These are phyloP conservation scores for Panthera tigris DNA, from an alignment of 2,113 vertebrate genomes.

Conservation along the genomic window DNA sequence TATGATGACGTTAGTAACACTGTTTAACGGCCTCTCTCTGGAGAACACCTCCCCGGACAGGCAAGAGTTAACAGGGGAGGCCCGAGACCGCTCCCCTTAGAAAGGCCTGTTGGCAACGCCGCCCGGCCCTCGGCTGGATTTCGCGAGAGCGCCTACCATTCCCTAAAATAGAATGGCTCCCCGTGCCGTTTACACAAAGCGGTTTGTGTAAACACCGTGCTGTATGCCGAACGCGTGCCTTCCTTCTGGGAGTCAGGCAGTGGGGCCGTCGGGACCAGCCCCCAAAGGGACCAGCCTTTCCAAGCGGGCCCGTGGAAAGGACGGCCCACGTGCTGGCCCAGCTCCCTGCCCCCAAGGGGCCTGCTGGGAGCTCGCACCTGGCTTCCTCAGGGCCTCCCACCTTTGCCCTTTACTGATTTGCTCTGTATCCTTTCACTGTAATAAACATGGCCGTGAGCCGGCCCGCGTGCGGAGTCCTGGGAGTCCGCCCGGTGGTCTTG, in stretches of 20 bases:
- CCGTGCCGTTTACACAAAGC: background rate
- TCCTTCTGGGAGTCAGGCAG: background rate
- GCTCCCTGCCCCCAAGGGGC: background rate
- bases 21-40: background rate
- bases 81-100: background rate
- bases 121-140: background rate
- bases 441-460: rapidly evolving
- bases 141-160: background rate
- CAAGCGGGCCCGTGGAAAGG: background rate
- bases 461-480: rapidly evolving
- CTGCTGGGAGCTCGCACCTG: rapidly evolving
- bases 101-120: background rate
- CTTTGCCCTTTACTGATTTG: background rate
- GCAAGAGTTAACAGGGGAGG: background rate
- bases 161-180: background rate
- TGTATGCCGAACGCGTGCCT: background rate
- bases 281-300: too few species aligned
- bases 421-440: background rate
- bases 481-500: background rate
- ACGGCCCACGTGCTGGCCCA: rapidly evolving
- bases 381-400: background rate
- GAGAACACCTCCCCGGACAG: background rate
- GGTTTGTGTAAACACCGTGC: background rate
- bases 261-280: background rate
- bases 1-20: too few species aligned